These are phyloP conservation scores for Eubasilissa splendida DNA, from an alignment of 2,888 invertebrate genomes.

Conservation along the genomic window DNA sequence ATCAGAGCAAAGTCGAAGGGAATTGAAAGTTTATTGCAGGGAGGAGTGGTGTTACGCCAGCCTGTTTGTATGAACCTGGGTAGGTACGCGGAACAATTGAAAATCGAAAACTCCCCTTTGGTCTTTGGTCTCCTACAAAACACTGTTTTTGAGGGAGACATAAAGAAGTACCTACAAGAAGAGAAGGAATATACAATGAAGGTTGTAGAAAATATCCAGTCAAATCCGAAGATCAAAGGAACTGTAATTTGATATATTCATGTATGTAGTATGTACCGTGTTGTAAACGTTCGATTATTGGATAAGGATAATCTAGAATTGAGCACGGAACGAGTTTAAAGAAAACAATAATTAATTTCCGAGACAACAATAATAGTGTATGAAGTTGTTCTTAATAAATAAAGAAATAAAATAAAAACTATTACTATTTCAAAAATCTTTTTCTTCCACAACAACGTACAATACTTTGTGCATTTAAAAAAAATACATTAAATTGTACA, in stretches of 20 bases:
- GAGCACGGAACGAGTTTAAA: too few species aligned
- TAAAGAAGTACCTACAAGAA: neutral
- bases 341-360: too few species aligned
- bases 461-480: too few species aligned
- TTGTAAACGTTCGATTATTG: neutral
- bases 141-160: neutral
- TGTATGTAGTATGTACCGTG: neutral
- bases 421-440: too few species aligned
- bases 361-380: too few species aligned
- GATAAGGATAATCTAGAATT: too few species aligned
- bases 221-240: constrained; percentile 25
- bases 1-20: constrained; percentile 55
- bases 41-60: constrained; percentile 31
- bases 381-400: too few species aligned
- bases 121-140: constrained; percentile 27
- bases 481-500: too few species aligned
- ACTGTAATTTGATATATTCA: constrained; percentile 32
- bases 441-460: too few species aligned
- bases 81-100: constrained; percentile 49
- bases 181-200: constrained; percentile 27
- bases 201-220: constrained; percentile 4
- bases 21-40: constrained; percentile 58
- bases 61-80: neutral
- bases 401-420: too few species aligned
- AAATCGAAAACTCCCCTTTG: constrained; percentile 47